Evolutionary conservation across 2,888 invertebrate species (phyloP).

Genomic region (Hybos culiciformis): DNA sequence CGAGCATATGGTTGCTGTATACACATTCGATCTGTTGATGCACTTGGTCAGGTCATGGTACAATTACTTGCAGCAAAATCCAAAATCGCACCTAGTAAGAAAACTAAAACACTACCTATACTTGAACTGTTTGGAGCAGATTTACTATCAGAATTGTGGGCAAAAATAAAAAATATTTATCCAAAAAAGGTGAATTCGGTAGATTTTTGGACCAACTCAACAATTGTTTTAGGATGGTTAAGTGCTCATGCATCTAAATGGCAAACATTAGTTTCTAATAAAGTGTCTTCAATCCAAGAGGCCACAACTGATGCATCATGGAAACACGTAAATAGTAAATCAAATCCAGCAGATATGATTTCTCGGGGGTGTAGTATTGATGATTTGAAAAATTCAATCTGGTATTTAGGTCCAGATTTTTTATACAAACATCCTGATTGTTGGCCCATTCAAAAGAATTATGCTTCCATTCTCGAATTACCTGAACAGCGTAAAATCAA

Average conservation of each 20-base stretch:
- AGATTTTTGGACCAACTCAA: slow-evolving; percentile 16
- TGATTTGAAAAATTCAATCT: background rate
- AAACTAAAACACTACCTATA: slow-evolving; percentile 17
- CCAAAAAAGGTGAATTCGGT: slow-evolving; percentile 4
- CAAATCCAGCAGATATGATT: slow-evolving; percentile 23
- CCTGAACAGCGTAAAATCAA: background rate
- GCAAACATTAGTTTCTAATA: slow-evolving; percentile 18
- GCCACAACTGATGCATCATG: slow-evolving; percentile 15
- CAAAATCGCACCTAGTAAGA: slow-evolving; percentile 9
- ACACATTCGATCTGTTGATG: slow-evolving; percentile 1
- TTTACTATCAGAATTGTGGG: slow-evolving; percentile 15
- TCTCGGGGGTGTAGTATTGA: slow-evolving; percentile 17
- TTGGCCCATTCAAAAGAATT: slow-evolving; percentile 2
- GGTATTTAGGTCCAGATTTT: slow-evolving; percentile 6
- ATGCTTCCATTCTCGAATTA: background rate
- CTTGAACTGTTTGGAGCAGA: slow-evolving; percentile 22
- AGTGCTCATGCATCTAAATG: slow-evolving; percentile 5
- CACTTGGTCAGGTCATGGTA: background rate
- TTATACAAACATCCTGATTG: background rate
- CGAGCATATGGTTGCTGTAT: slow-evolving; percentile 6
- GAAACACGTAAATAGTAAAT: slow-evolving; percentile 18
- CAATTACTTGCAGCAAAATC: slow-evolving; percentile 8
- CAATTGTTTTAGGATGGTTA: slow-evolving; percentile 13
- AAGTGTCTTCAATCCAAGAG: slow-evolving; percentile 20
- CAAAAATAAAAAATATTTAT: slow-evolving; percentile 7